phyloP scores from a whole-genome alignment of 2,113 vertebrate genomes.

The Corydoras maculifer region DNA sequence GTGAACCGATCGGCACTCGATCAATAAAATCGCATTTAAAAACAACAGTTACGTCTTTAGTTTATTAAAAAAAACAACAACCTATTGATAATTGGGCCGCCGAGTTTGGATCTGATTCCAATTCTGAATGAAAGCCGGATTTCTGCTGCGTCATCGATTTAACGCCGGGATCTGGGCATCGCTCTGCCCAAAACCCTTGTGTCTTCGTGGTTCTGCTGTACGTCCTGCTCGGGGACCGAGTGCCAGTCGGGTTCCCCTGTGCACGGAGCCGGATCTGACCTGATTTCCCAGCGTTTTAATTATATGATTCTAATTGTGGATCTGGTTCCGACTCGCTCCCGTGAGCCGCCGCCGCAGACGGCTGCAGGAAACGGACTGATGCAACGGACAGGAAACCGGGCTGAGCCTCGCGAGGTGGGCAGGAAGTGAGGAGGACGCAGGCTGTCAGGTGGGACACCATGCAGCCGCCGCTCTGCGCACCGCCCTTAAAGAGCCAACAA shows the following conservation, averaged over 20 bases:
- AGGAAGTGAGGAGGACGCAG: background rate
- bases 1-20: no score
- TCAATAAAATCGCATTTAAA: no score
- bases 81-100: no score
- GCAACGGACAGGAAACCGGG: conserved; percentile 8
- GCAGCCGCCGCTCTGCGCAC: no score
- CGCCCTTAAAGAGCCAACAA: no score
- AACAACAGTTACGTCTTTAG: no score
- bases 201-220: background rate
- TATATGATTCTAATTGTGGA: conserved; percentile 29
- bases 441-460: background rate
- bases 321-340: conserved; percentile 18
- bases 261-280: background rate
- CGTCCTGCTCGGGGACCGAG: background rate
- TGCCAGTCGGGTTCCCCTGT: background rate
- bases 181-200: background rate
- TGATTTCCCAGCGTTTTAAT: conserved; percentile 14
- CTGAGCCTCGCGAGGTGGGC: conserved; percentile 6
- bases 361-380: conserved; percentile 29
- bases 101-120: no score
- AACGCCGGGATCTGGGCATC: background rate
- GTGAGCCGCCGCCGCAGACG: conserved; percentile 1
- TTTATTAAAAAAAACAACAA: no score
- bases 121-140: no score
- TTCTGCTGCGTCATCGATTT: background rate